These are phyloP conservation scores for Passer montanus DNA, from an alignment of 2,113 vertebrate species.

Conservation along the genomic window DNA sequence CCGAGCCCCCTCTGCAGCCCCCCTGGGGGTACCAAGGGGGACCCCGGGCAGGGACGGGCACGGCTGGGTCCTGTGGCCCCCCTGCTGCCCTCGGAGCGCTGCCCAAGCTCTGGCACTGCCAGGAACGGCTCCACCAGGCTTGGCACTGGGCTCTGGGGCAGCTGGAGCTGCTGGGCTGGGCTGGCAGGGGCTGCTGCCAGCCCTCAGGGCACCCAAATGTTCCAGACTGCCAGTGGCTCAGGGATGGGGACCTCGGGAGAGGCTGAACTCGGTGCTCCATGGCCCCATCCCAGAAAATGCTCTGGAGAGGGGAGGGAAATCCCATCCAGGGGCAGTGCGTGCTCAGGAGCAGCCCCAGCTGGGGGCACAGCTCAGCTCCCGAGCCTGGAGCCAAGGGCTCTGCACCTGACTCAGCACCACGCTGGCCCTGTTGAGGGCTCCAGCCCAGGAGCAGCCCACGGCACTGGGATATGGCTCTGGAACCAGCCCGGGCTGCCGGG, in stretches of 20 bases:
- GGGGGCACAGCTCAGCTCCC: background rate
- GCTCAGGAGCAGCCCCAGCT: background rate
- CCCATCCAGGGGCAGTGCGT: rapidly evolving
- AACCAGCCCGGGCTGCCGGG: background rate
- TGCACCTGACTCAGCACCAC: background rate
- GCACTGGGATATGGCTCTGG: rapidly evolving
- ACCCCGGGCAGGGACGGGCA: rapidly evolving
- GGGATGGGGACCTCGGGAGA: background rate
- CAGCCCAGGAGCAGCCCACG: rapidly evolving
- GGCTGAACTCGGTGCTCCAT: rapidly evolving
- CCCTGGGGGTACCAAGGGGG: background rate
- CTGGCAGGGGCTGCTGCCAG: background rate
- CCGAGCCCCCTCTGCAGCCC: background rate
- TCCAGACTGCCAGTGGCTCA: background rate
- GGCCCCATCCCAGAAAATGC: rapidly evolving
- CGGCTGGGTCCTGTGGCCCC: rapidly evolving
- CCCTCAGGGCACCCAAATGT: background rate
- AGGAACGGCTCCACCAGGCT: background rate
- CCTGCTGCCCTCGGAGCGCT: background rate
- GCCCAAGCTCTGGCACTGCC: background rate
- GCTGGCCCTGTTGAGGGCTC: background rate
- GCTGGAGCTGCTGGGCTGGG: background rate
- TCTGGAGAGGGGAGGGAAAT: background rate
- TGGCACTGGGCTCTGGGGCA: background rate
- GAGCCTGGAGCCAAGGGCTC: background rate